These are phyloP conservation scores for Neuroscelio doddi DNA, from an alignment of 2,888 invertebrate genomes.

Conservation along the genomic window DNA sequence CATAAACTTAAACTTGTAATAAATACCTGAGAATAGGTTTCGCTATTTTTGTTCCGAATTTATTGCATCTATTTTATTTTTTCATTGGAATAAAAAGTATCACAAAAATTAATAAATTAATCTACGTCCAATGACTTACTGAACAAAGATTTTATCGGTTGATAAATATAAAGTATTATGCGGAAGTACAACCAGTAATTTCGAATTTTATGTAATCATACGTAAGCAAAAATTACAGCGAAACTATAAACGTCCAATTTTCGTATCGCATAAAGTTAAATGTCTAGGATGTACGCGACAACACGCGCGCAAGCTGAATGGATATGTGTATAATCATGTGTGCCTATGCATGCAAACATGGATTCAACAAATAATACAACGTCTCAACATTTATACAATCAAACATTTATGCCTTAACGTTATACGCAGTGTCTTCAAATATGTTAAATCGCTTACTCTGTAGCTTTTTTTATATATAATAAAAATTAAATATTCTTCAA, in stretches of 20 bases:
- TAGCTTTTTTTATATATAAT: not conserved
- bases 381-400: not conserved
- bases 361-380: slow-evolving; percentile 4
- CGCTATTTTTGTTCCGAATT: no score
- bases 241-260: not conserved
- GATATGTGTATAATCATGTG: slow-evolving; percentile 11
- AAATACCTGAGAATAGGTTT: no score
- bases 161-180: not conserved
- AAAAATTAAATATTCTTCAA: not conserved
- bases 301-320: not conserved
- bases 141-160: not conserved
- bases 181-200: not conserved
- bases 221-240: not conserved
- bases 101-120: no score
- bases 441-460: slow-evolving; percentile 6
- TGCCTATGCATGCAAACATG: slow-evolving; percentile 11
- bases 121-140: no score
- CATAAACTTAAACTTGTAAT: no score
- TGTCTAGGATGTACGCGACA: no score
- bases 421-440: slow-evolving; percentile 19
- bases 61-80: no score
- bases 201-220: not conserved
- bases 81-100: no score
- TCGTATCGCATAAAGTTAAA: no score
- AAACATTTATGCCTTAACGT: slow-evolving; percentile 1